Conservation (phyloP, 1,140 invertebrate species). For the Sinonovacula constricta region DNA sequence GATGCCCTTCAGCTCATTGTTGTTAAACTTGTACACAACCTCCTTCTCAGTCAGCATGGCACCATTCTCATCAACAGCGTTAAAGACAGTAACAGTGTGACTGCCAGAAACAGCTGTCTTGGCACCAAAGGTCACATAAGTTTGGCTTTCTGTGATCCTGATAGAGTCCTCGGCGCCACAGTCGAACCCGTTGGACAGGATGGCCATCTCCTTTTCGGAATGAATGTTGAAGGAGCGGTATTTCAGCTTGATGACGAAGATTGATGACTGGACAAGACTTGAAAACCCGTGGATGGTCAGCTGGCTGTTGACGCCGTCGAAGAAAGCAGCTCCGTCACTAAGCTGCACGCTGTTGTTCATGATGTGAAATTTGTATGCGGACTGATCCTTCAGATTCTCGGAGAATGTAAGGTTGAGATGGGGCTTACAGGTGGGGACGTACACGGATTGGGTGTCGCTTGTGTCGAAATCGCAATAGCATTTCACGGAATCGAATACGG, state of each 20-base stretch:
- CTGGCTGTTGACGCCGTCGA: conserved; percentile 55
- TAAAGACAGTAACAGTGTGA: not conserved
- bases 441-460: not conserved
- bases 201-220: not conserved
- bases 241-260: conserved; percentile 53
- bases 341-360: conserved; percentile 58
- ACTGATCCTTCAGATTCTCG: conserved; percentile 52
- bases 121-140: not conserved
- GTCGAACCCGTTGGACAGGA: not conserved
- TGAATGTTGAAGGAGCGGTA: conserved; percentile 47
- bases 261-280: conserved; percentile 54
- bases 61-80: not conserved
- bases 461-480: conserved; percentile 51
- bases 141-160: not conserved
- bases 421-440: conserved; percentile 47
- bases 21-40: conserved; percentile 13
- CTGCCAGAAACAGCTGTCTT: not conserved
- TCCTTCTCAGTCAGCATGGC: conserved; percentile 8
- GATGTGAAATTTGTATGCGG: conserved; percentile 56
- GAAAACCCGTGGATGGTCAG: conserved; percentile 60
- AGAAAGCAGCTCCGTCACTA: conserved; percentile 52
- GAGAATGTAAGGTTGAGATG: conserved; percentile 60
- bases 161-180: not conserved
- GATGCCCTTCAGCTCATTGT: conserved; percentile 1
- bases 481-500: conserved; percentile 34